Conservation (phyloP, 2,888 invertebrate species). For the Hylaea fasciaria region DNA sequence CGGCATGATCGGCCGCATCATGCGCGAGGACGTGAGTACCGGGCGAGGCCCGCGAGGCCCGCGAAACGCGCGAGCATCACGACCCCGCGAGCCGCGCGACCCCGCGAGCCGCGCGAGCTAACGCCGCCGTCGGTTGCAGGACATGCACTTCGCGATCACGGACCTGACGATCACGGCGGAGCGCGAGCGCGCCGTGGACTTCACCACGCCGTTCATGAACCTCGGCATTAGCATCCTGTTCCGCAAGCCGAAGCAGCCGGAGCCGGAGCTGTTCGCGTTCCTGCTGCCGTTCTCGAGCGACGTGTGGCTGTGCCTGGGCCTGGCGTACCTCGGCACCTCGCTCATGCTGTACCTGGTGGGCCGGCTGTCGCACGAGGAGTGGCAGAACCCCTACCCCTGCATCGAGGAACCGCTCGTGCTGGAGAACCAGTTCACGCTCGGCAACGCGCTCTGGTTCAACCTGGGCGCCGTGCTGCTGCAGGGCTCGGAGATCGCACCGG, state of each 20-base stretch:
- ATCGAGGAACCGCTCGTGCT: conserved; percentile 92
- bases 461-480: conserved; percentile 94
- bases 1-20: conserved; percentile 89
- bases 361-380: conserved; percentile 93
- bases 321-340: conserved; percentile 93
- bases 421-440: conserved; percentile 93
- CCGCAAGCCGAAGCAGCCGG: conserved; percentile 92
- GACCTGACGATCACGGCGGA: conserved; percentile 96
- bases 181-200: conserved; percentile 95
- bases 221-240: conserved; percentile 95
- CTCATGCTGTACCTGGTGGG: conserved; percentile 92
- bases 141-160: conserved; percentile 95
- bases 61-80: too few species aligned
- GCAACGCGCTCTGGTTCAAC: conserved; percentile 95
- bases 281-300: conserved; percentile 93
- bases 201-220: conserved; percentile 98
- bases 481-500: conserved; percentile 94
- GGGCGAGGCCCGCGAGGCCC: too few species aligned
- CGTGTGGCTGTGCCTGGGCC: conserved; percentile 93
- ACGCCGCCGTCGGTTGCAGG: conserved; percentile 74
- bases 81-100: too few species aligned
- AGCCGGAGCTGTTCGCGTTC: conserved; percentile 95
- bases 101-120: too few species aligned
- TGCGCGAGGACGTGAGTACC: conserved; percentile 78
- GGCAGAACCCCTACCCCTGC: conserved; percentile 95